These are phyloP conservation scores for Artibeus lituratus DNA, from an alignment of 2,797 vertebrate genomes.

Conservation along the genomic window DNA sequence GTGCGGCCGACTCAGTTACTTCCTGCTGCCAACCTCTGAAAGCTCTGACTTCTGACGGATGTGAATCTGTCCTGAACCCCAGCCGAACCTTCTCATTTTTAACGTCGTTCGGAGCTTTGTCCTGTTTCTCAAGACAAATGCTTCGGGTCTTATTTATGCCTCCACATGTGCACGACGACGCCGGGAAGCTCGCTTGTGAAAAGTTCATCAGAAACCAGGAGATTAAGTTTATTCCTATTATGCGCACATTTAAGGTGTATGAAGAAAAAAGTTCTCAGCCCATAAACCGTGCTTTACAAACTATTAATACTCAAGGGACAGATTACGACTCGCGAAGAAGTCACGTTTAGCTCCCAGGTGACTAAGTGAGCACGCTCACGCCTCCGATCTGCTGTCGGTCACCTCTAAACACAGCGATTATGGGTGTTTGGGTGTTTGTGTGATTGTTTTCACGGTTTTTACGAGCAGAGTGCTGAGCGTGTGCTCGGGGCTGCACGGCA, in stretches of 20 bases:
- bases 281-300: constrained; percentile 55
- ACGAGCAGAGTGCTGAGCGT: neutral
- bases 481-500: neutral
- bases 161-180: neutral
- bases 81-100: neutral
- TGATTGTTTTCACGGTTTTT: neutral
- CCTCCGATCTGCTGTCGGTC: constrained; percentile 21
- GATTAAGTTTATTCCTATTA: constrained; percentile 2
- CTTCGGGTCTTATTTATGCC: neutral
- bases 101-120: accelerated
- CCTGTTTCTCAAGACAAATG: neutral
- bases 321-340: neutral
- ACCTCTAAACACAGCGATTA: constrained; percentile 54
- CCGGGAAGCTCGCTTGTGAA: neutral
- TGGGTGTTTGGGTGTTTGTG: neutral
- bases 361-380: neutral
- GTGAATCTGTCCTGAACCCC: neutral
- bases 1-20: accelerated
- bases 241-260: neutral
- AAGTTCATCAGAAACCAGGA: constrained; percentile 22
- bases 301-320: constrained; percentile 41
- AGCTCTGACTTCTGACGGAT: neutral
- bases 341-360: neutral
- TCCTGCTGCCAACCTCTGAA: neutral
- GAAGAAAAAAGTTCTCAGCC: constrained; percentile 26